Evolutionary conservation across 2,797 vertebrate genomes (phyloP).

Genomic region (Squalus acanthias): DNA sequence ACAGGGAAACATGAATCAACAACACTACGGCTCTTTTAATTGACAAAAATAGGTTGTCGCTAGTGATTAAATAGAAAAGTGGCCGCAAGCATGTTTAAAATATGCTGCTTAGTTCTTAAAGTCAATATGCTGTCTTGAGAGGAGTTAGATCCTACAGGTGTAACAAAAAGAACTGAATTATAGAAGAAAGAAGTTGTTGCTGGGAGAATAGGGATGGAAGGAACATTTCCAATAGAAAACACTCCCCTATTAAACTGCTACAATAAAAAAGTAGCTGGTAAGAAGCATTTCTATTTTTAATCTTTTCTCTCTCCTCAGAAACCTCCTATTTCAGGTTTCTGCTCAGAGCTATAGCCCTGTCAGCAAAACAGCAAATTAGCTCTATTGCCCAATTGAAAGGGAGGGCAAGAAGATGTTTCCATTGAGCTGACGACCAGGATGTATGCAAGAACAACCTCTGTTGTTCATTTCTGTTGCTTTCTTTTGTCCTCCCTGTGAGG

Average conservation of each 20-base stretch:
- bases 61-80: not conserved
- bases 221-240: not conserved
- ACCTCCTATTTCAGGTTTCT: not conserved
- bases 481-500: not conserved
- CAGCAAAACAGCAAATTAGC: not conserved
- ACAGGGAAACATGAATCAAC: not conserved
- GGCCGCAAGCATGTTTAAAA: not conserved
- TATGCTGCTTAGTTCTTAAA: not conserved
- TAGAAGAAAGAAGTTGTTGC: no score
- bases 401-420: not conserved
- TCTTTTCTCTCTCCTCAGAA: not conserved
- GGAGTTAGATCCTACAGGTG: not conserved
- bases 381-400: not conserved
- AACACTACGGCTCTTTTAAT: not conserved
- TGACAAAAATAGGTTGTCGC: not conserved
- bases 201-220: not conserved
- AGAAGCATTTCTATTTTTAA: not conserved
- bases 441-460: not conserved
- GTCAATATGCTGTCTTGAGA: not conserved
- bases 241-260: not conserved
- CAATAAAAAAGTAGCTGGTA: not conserved
- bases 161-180: no score
- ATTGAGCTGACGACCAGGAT: not conserved
- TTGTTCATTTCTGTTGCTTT: not conserved
- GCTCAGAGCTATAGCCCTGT: not conserved